phyloP scores from a whole-genome alignment of 2,113 vertebrate species.

The Tragelaphus scriptus region DNA sequence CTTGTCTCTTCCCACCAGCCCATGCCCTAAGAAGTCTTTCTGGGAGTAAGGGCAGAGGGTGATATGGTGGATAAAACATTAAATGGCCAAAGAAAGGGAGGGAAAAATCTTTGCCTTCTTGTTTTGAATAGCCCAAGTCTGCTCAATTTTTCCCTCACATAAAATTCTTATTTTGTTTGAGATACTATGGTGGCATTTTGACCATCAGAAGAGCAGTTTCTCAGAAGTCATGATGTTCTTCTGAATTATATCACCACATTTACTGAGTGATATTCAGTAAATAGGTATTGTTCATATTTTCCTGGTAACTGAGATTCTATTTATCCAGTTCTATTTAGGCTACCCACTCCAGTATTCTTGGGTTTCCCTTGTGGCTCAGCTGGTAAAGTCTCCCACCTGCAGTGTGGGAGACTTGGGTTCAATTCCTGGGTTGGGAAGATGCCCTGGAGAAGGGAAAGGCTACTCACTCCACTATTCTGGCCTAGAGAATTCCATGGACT shows the following conservation, averaged over 20 bases:
- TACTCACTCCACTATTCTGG: background rate
- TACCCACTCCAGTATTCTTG: background rate
- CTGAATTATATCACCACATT: background rate
- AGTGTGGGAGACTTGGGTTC: background rate
- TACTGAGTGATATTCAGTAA: background rate
- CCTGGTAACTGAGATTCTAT: background rate
- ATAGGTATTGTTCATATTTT: background rate
- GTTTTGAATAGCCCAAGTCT: background rate
- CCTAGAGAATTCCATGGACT: background rate
- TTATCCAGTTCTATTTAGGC: background rate
- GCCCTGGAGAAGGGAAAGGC: background rate
- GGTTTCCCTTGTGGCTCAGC: background rate
- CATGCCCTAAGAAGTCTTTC: background rate
- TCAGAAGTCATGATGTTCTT: background rate
- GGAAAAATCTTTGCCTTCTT: background rate
- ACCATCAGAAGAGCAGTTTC: background rate
- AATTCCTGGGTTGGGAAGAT: background rate
- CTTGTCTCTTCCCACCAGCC: background rate
- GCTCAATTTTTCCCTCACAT: background rate
- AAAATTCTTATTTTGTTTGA: background rate
- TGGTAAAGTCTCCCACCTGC: background rate
- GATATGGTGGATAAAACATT: background rate
- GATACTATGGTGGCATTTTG: background rate
- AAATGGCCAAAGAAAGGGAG: background rate
- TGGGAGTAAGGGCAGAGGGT: background rate